Percentiles rank a stretch among this genome's conserved stretches.
Evolutionary conservation across 2,888 invertebrate genomes (phyloP).

Genomic region (Myopa tessellatipennis): DNA sequence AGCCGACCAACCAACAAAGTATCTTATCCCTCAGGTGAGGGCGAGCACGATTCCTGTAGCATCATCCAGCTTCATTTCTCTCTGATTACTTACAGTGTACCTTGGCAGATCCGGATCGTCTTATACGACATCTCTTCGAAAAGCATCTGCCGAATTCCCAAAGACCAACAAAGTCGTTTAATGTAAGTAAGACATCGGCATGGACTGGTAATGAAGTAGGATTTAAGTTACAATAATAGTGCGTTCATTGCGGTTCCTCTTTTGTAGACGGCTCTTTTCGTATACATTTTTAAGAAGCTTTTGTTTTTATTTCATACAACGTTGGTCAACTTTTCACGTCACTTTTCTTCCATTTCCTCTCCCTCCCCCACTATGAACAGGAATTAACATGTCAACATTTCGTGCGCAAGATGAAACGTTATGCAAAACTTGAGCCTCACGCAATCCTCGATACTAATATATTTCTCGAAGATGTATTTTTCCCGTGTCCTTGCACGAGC

Average conservation of each 20-base stretch:
- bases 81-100: slow-evolving; percentile 9
- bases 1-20: slow-evolving; percentile 52
- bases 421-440: slow-evolving; percentile 54
- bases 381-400: slow-evolving; percentile 56
- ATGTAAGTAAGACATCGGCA: slow-evolving; percentile 44
- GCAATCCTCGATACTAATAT: slow-evolving; percentile 41
- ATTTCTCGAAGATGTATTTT: slow-evolving; percentile 39
- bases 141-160: slow-evolving; percentile 52
- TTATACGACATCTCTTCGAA: slow-evolving; percentile 57
- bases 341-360: neutral
- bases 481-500: slow-evolving; percentile 51
- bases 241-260: too few species aligned
- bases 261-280: too few species aligned
- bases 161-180: slow-evolving; percentile 52
- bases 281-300: neutral
- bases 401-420: slow-evolving; percentile 50
- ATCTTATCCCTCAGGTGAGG: slow-evolving; percentile 57
- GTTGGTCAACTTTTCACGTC: neutral
- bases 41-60: neutral
- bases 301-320: neutral
- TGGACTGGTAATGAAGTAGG: neutral
- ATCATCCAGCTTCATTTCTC: neutral
- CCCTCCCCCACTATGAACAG: slow-evolving; percentile 41
- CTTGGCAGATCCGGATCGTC: slow-evolving; percentile 57
- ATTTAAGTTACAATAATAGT: too few species aligned